phyloP scores from a whole-genome alignment of 1,140 invertebrate species.

The Portunus trituberculatus region DNA sequence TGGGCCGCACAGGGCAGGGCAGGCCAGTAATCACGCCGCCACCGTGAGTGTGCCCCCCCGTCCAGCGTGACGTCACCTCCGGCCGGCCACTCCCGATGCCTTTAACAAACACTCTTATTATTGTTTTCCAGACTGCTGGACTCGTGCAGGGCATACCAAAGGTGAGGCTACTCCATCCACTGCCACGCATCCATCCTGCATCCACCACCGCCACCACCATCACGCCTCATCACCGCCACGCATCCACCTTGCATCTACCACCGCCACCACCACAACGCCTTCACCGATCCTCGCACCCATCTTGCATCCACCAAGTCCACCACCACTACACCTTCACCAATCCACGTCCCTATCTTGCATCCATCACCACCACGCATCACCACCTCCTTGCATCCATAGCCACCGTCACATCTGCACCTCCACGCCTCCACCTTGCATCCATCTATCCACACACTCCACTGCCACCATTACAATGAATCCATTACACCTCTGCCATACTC shows the following conservation, averaged over 20 bases:
- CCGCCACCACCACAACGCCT: background rate
- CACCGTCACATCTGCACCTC: background rate
- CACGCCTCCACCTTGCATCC: background rate
- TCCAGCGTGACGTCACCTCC: constrained; percentile 31
- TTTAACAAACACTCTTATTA: constrained; percentile 37
- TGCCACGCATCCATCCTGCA: background rate
- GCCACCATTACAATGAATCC: too few relatives aligned
- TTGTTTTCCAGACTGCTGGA: constrained; percentile 58
- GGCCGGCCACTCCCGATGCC: background rate
- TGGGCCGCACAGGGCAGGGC: background rate
- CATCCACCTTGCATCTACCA: background rate
- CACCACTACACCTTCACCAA: background rate
- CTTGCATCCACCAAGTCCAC: background rate
- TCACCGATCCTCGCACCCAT: background rate
- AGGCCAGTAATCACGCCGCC: background rate
- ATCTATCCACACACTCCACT: background rate
- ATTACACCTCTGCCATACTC: too few relatives aligned
- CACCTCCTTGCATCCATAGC: too few relatives aligned
- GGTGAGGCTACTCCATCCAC: background rate
- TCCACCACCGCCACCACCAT: background rate
- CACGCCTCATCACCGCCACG: background rate
- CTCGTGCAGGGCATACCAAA: constrained; percentile 60
- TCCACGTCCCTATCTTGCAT: background rate
- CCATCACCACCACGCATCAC: background rate
- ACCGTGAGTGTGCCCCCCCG: background rate